A percentile compares a stretch with the other conserved stretches of the same genome.
Evolutionary conservation across 2,113 vertebrate species (phyloP).

Genomic region (Stercorarius parasiticus): DNA sequence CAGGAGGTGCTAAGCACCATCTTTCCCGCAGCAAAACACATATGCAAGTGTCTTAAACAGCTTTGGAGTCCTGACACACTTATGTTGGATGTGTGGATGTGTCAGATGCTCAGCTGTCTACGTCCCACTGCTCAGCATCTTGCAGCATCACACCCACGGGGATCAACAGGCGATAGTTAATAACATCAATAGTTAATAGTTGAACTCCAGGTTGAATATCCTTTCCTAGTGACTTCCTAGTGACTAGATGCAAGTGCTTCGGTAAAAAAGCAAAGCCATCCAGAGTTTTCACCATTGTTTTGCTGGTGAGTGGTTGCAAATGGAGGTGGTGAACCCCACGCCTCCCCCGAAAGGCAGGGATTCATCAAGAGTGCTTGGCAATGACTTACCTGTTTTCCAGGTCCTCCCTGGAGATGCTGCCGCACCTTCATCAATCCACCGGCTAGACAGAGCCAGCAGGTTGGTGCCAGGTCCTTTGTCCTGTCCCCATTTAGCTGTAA

Average conservation of each 20-base stretch:
- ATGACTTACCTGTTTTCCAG: not conserved
- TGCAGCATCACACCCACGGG: accelerated
- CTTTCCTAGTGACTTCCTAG: not conserved
- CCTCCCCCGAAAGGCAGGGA: not conserved
- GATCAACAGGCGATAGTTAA: not conserved
- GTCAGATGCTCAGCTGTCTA: not conserved
- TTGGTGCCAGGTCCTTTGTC: not conserved
- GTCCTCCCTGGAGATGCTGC: not conserved
- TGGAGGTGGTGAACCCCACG: accelerated
- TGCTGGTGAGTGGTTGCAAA: not conserved
- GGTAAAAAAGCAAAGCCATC: not conserved
- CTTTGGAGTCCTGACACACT: not conserved
- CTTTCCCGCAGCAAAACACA: not conserved
- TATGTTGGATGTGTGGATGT: not conserved
- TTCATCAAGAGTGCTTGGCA: accelerated
- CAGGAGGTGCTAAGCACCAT: not conserved
- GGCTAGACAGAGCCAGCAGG: not conserved
- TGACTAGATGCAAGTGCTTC: not conserved
- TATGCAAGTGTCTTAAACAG: not conserved
- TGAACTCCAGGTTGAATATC: not conserved
- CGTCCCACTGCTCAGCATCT: not conserved
- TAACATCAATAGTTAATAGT: not conserved
- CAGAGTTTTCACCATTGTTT: not conserved
- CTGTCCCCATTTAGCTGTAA: not conserved
- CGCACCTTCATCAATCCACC: not conserved